phyloP scores from a whole-genome alignment of 1,140 invertebrate genomes.

The Popillia japonica region DNA sequence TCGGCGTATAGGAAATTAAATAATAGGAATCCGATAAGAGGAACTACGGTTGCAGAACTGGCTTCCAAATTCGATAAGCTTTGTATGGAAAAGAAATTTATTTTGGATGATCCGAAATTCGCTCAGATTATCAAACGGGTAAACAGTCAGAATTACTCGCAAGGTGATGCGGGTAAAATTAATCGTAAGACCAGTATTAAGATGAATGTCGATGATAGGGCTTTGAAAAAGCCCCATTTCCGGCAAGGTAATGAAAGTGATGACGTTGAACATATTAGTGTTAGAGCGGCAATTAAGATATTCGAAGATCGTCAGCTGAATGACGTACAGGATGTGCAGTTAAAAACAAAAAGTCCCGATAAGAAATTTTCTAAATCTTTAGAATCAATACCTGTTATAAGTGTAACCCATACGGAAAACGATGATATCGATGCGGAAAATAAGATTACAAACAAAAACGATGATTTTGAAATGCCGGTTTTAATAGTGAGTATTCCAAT shows the following conservation, averaged over 20 bases:
- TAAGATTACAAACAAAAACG: slow-evolving; percentile 16
- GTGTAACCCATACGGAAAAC: slow-evolving; percentile 36
- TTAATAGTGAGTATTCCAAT: slow-evolving; percentile 50
- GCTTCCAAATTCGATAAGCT: slow-evolving; percentile 67
- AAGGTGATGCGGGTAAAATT: slow-evolving; percentile 46
- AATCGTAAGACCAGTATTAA: slow-evolving; percentile 51
- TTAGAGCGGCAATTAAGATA: slow-evolving; percentile 61
- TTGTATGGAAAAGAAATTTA: slow-evolving; percentile 58
- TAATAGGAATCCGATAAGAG: slow-evolving; percentile 52
- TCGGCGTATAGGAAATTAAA: slow-evolving; percentile 47
- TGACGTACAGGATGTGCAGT: slow-evolving; percentile 39
- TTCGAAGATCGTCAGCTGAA: slow-evolving; percentile 53
- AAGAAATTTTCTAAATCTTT: slow-evolving; percentile 54
- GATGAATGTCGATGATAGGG: slow-evolving; percentile 42
- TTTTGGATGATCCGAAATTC: slow-evolving; percentile 60
- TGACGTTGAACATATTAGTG: slow-evolving; percentile 46
- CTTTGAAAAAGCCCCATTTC: background rate
- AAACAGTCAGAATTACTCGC: slow-evolving; percentile 44
- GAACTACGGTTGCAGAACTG: slow-evolving; percentile 64
- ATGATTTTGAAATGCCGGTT: slow-evolving; percentile 44
- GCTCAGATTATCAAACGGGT: slow-evolving; percentile 45
- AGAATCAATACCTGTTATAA: slow-evolving; percentile 55
- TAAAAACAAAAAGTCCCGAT: slow-evolving; percentile 57
- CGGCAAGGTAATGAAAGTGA: background rate
- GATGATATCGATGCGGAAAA: slow-evolving; percentile 46